These are phyloP conservation scores for Sorex araneus DNA, from an alignment of 2,113 vertebrate species.

Conservation along the genomic window DNA sequence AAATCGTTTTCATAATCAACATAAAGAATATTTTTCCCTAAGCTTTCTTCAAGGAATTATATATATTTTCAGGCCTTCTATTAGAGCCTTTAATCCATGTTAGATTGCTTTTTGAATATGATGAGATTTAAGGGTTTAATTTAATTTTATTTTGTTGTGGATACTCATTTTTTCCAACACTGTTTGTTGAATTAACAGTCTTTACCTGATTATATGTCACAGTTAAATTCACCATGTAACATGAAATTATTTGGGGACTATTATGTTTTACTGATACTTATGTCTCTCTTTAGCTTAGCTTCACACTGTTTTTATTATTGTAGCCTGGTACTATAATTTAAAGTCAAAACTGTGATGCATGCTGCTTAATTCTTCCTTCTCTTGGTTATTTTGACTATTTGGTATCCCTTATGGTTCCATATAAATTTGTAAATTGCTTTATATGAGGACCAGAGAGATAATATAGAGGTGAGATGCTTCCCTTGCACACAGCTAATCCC, in stretches of 20 bases:
- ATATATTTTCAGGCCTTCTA: background rate
- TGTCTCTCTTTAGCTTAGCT: background rate
- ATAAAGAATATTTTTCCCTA: background rate
- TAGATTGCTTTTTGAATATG: background rate
- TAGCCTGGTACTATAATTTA: background rate
- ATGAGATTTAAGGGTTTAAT: background rate
- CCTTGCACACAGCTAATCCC: too few species aligned
- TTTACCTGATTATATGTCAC: background rate
- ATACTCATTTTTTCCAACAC: background rate
- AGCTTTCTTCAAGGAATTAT: background rate
- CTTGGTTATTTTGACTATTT: slow-evolving; percentile 3
- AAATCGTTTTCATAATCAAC: slow-evolving; percentile 6
- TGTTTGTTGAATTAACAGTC: background rate
- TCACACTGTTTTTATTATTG: background rate
- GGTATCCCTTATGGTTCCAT: background rate
- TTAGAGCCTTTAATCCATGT: background rate
- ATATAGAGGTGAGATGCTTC: too few species aligned
- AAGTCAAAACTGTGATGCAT: background rate
- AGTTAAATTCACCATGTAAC: background rate
- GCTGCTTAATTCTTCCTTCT: slow-evolving; percentile 1
- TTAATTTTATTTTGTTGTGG: background rate
- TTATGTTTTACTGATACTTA: background rate
- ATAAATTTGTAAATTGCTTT: background rate
- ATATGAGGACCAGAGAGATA: too few species aligned
- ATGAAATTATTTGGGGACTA: background rate